Evolutionary conservation across 64 coral and sea anemone species (phyloP).

Genomic region (Montipora sp.): DNA sequence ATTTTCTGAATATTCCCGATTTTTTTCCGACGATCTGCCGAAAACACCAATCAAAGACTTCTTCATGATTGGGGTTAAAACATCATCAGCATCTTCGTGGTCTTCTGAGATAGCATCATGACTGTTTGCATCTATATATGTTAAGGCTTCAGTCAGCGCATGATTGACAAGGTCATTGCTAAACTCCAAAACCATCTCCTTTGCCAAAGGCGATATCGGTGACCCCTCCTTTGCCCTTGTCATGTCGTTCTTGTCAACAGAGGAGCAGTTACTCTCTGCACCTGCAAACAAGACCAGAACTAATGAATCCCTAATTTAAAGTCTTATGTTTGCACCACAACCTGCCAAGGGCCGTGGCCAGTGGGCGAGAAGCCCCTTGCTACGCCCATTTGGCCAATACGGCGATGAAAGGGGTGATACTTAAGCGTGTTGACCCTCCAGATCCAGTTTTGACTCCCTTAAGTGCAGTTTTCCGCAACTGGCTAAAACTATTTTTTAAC

Average conservation of each 20-base stretch:
- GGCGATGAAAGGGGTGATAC: too few species aligned
- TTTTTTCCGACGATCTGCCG: slow-evolving; percentile 42
- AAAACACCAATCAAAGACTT: slow-evolving; percentile 70
- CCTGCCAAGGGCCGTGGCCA: too few species aligned
- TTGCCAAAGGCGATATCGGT: not conserved
- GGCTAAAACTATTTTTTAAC: too few species aligned
- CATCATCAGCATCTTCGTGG: slow-evolving; percentile 38
- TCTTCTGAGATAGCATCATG: not conserved
- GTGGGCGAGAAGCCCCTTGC: not conserved
- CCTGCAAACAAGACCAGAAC: not conserved
- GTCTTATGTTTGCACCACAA: too few species aligned
- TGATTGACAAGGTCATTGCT: slow-evolving; percentile 27
- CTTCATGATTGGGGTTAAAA: slow-evolving; percentile 56
- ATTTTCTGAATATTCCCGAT: slow-evolving; percentile 29
- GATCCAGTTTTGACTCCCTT: too few species aligned
- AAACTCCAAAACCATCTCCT: not conserved
- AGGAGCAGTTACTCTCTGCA: not conserved
- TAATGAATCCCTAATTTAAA: not conserved
- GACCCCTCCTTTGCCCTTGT: not conserved
- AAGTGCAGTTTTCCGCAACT: too few species aligned
- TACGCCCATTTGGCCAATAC: not conserved
- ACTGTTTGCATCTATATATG: slow-evolving; percentile 32
- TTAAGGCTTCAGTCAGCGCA: slow-evolving; percentile 1
- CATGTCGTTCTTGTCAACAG: not conserved
- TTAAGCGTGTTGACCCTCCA: too few species aligned